Evolutionary conservation across 2,113 vertebrate species (phyloP).

Genomic region (Syngnathus floridae): DNA sequence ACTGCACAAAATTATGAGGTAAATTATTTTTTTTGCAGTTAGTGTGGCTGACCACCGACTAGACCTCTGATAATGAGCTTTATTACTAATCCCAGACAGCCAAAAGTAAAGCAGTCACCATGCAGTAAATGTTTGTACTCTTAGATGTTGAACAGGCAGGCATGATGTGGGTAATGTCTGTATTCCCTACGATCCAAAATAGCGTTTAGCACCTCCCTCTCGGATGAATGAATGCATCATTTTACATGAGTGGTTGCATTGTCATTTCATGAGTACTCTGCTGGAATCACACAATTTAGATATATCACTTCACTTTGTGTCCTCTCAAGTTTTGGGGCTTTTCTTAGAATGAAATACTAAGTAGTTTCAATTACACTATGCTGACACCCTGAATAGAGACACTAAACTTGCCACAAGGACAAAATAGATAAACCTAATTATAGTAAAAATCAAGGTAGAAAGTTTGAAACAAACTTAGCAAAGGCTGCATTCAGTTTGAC

Average conservation of each 20-base stretch:
- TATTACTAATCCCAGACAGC: slow-evolving; percentile 4
- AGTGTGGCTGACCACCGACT: slow-evolving; percentile 18
- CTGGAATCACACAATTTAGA: slow-evolving; percentile 4
- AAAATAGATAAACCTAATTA: no score
- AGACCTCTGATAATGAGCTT: slow-evolving; percentile 9
- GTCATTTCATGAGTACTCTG: slow-evolving; percentile 13
- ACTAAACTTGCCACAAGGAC: no score
- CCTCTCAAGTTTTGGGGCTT: neutral
- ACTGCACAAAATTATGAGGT: no score
- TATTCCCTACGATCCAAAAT: slow-evolving; percentile 19
- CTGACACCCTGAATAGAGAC: no score
- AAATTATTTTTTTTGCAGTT: no score
- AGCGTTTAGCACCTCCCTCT: slow-evolving; percentile 14
- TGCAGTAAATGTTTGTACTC: neutral
- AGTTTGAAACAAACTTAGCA: slow-evolving; percentile 26
- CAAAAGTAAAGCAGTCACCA: slow-evolving; percentile 5
- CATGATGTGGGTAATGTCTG: slow-evolving; percentile 28
- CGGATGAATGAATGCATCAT: slow-evolving; percentile 17
- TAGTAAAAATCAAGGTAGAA: neutral
- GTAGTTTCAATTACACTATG: no score
- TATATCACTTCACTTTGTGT: slow-evolving; percentile 13
- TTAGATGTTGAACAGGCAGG: slow-evolving; percentile 19
- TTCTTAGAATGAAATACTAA: neutral
- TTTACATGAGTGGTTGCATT: slow-evolving; percentile 3
- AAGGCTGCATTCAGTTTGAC: slow-evolving; percentile 18